Percentiles rank a stretch among this genome's conserved stretches.
phyloP scores from a whole-genome alignment of 2,113 vertebrate species.

The Aegotheles bennettii region DNA sequence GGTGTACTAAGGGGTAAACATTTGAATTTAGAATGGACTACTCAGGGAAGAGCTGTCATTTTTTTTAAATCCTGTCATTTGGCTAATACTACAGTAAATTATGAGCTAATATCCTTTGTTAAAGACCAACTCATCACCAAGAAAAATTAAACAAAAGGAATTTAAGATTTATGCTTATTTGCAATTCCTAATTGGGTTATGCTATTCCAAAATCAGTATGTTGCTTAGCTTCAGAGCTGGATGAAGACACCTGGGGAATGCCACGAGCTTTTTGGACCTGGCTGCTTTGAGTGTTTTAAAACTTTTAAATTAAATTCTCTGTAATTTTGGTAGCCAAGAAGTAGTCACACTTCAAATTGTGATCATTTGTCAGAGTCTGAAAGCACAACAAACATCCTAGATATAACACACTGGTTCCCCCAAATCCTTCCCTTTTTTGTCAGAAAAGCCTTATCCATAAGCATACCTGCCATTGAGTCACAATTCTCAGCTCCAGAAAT shows the following conservation, averaged over 20 bases:
- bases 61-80: neutral
- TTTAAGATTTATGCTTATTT: conserved; percentile 2
- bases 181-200: neutral
- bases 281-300: neutral
- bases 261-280: neutral
- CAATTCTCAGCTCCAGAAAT: neutral
- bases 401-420: neutral
- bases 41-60: neutral
- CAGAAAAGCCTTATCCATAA: neutral
- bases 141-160: neutral
- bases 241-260: neutral
- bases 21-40: neutral
- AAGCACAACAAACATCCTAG: neutral
- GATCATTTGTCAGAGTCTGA: neutral
- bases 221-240: neutral
- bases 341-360: neutral
- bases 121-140: neutral
- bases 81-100: neutral
- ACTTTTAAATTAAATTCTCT: neutral
- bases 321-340: neutral
- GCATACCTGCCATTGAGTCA: neutral
- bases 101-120: neutral
- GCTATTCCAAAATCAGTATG: neutral
- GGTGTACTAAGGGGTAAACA: neutral
- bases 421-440: neutral